Conservation (phyloP, 2,888 invertebrate species). For the Eurytoma adleriae region DNA sequence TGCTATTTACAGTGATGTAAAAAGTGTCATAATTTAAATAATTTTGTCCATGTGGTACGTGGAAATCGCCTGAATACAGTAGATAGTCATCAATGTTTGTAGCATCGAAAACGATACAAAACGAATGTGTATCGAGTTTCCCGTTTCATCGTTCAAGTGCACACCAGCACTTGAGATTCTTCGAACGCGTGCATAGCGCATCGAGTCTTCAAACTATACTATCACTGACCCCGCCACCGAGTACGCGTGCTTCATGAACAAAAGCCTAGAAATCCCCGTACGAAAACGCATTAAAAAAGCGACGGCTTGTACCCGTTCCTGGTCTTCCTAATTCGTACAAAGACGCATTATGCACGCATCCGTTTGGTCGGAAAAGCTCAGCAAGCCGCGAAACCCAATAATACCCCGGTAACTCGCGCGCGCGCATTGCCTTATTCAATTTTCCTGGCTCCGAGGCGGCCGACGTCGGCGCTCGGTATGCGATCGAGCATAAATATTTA, state of each 20-base stretch:
- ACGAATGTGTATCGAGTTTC: neutral
- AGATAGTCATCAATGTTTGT: too few relatives aligned
- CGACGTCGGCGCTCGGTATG: constrained; percentile 50
- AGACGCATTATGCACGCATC: neutral
- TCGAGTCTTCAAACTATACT: neutral
- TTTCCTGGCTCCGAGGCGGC: constrained; percentile 12
- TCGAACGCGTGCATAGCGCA: constrained; percentile 13
- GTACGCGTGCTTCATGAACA: too few relatives aligned
- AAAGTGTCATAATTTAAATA: too few relatives aligned
- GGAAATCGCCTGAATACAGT: too few relatives aligned
- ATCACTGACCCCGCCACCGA: neutral
- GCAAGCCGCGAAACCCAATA: constrained; percentile 17
- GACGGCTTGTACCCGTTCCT: neutral
- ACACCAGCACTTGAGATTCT: constrained; percentile 25
- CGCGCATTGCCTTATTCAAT: constrained; percentile 39
- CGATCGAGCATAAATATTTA: constrained; percentile 57
- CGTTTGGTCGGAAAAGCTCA: neutral
- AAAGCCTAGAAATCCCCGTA: too few relatives aligned
- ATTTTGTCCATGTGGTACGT: too few relatives aligned
- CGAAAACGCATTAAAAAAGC: neutral
- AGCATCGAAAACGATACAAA: neutral
- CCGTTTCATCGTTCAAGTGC: neutral
- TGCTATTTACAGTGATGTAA: too few relatives aligned
- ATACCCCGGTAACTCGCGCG: neutral
- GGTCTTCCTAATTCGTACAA: constrained; percentile 2